A percentile compares a stretch with the other conserved stretches of the same genome.
Conservation (phyloP, 1,140 invertebrate genomes). For the Chironomus tepperi region DNA sequence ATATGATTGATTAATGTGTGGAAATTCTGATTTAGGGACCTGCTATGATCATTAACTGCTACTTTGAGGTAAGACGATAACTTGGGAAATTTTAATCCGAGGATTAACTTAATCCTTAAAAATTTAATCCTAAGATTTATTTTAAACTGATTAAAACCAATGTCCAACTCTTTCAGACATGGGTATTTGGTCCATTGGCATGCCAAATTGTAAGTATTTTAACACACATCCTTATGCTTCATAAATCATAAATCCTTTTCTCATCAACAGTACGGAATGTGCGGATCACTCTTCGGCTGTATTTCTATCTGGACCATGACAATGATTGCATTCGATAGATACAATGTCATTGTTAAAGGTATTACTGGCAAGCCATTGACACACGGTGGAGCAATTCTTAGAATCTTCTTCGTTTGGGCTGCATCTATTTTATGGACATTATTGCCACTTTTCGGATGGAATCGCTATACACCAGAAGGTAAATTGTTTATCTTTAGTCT, state of each 20-base stretch:
- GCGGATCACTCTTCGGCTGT: slow-evolving; percentile 70
- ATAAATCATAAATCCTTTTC: slow-evolving; percentile 29
- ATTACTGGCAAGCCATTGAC: slow-evolving; percentile 62
- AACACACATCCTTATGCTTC: slow-evolving; percentile 30
- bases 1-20: neutral
- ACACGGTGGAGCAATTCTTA: slow-evolving; percentile 54
- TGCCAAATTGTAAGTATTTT: slow-evolving; percentile 41
- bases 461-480: slow-evolving; percentile 70
- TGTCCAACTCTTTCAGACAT: slow-evolving; percentile 41
- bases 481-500: too few species aligned
- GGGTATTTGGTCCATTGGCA: slow-evolving; percentile 69
- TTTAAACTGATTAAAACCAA: too few species aligned
- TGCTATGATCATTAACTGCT: slow-evolving; percentile 58
- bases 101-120: too few species aligned
- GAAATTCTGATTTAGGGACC: neutral
- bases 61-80: slow-evolving; percentile 44
- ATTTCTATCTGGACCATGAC: slow-evolving; percentile 77
- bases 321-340: slow-evolving; percentile 70
- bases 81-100: too few species aligned
- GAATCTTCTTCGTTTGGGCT: slow-evolving; percentile 60
- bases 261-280: slow-evolving; percentile 59
- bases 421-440: slow-evolving; percentile 59
- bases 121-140: too few species aligned
- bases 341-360: slow-evolving; percentile 77
- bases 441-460: slow-evolving; percentile 70